Percentiles rank a stretch among this genome's conserved stretches.
Conservation (phyloP, 2,888 invertebrate genomes). For the Dolichopus griseipennis region DNA sequence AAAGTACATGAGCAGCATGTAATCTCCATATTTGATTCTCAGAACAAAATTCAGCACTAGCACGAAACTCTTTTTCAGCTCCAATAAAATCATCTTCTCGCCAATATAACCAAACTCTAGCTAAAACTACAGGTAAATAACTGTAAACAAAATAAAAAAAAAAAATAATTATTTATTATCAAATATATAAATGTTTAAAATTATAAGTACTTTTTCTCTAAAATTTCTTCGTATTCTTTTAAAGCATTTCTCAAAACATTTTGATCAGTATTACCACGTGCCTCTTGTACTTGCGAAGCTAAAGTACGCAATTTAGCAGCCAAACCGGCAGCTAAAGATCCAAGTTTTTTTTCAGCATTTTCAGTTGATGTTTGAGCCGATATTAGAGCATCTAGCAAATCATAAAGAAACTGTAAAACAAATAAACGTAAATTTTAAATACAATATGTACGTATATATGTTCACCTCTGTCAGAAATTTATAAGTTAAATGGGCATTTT, state of each 20-base stretch:
- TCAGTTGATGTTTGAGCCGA: constrained; percentile 95
- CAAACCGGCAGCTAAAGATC: constrained; percentile 84
- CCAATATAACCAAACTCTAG: constrained; percentile 98
- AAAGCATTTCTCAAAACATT: constrained; percentile 82
- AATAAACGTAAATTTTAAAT: not conserved
- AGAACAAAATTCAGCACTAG: constrained; percentile 95
- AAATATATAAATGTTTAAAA: not conserved
- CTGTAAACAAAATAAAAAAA: constrained; percentile 39
- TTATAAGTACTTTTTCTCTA: constrained; percentile 45
- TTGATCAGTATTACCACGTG: constrained; percentile 79
- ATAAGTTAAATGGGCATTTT: constrained; percentile 92
- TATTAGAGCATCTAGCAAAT: constrained; percentile 92
- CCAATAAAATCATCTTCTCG: constrained; percentile 90
- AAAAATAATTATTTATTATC: not conserved
- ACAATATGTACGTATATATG: no score
- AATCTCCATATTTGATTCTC: constrained; percentile 95
- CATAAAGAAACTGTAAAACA: constrained; percentile 70
- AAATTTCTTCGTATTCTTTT: constrained; percentile 56
- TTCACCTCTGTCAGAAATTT: constrained; percentile 80
- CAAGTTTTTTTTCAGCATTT: constrained; percentile 91
- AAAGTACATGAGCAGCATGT: constrained; percentile 96
- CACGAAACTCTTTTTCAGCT: constrained; percentile 93
- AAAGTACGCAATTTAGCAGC: constrained; percentile 83
- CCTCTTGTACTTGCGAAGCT: constrained; percentile 90
- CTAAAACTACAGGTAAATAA: constrained; percentile 97